phyloP scores from a whole-genome alignment of 2,113 vertebrate genomes.

The Sisor rabdophorus region DNA sequence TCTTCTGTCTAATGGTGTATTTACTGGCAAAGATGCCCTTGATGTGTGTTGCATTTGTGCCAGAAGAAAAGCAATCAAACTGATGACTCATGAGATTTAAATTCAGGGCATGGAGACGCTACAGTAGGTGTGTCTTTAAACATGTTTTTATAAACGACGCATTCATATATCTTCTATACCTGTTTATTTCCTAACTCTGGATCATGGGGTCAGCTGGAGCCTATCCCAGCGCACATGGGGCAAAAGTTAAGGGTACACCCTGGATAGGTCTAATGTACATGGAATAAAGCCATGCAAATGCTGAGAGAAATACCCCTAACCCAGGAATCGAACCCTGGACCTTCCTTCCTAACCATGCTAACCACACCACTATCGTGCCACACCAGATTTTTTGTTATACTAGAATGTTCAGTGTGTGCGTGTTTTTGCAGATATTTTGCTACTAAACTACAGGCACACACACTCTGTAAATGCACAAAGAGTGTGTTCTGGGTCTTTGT shows the following conservation, averaged over 20 bases:
- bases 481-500: neutral
- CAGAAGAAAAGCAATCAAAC: neutral
- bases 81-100: neutral
- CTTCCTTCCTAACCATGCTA: too few relatives aligned
- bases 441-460: neutral
- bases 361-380: too few relatives aligned
- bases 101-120: neutral
- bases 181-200: too few relatives aligned
- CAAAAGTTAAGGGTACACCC: too few relatives aligned
- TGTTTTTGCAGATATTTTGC: neutral
- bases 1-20: neutral
- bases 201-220: too few relatives aligned
- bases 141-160: too few relatives aligned
- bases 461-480: neutral
- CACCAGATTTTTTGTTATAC: neutral
- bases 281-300: too few relatives aligned
- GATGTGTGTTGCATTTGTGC: neutral
- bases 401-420: neutral
- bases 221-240: too few relatives aligned
- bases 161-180: too few relatives aligned
- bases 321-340: too few relatives aligned
- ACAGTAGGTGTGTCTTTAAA: neutral
- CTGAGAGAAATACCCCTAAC: too few relatives aligned
- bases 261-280: too few relatives aligned
- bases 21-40: neutral